Conservation (phyloP, 2,113 vertebrate species). For the Triplophysa rosa region DNA sequence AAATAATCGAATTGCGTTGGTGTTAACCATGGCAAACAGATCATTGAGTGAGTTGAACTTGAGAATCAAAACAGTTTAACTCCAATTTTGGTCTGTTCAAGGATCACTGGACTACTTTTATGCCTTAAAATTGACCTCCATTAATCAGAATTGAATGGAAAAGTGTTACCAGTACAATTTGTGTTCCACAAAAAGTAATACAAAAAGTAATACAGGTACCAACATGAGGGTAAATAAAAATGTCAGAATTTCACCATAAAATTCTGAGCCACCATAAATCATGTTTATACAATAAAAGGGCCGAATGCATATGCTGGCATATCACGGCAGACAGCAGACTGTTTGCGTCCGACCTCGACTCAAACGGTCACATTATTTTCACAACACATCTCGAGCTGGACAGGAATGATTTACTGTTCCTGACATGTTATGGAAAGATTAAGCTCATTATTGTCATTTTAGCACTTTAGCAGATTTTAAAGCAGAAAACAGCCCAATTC, state of each 20-base stretch:
- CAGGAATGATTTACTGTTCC: not conserved
- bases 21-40: too few species aligned
- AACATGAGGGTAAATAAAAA: conserved; percentile 3
- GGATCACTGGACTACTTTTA: too few species aligned
- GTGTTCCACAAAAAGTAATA: not conserved
- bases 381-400: not conserved
- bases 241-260: not conserved
- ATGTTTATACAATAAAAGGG: conserved; percentile 12
- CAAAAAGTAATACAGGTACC: not conserved
- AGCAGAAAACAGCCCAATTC: not conserved
- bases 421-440: conserved; percentile 5
- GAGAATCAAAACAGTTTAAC: too few species aligned
- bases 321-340: not conserved
- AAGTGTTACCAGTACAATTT: not conserved
- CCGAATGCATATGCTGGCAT: not conserved
- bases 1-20: too few species aligned
- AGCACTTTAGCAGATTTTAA: not conserved
- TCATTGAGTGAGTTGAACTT: too few species aligned
- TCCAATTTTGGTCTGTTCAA: too few species aligned
- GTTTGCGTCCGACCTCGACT: not conserved
- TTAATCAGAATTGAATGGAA: too few species aligned
- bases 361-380: not conserved
- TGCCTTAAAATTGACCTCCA: too few species aligned
- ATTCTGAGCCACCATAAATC: too few species aligned
- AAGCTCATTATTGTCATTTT: not conserved